Evolutionary conservation across 1,140 invertebrate species (phyloP), one percentile per base, ranked within the genome.

Genomic region (Galendromus occidentalis): DNA sequence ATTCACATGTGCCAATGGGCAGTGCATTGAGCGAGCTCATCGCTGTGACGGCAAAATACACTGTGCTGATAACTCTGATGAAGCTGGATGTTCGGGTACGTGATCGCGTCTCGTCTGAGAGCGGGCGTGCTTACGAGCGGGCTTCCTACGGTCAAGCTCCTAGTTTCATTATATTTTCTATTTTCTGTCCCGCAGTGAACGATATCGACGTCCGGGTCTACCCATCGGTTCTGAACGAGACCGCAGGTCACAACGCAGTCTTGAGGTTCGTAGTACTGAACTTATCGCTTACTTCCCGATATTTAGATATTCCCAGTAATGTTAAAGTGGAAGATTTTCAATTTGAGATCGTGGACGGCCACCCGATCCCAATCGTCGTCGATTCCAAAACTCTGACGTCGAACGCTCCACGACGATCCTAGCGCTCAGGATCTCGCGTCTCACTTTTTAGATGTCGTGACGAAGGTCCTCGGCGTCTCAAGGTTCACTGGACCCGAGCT

Each of bases 61-160:
- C 80, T 93, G 90, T 80, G 81, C 81, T 75, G 88, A 92, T 79
- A 85, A 86, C 80, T 88, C 86, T 69, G 90, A 93, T 78, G 89
- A 93, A 80, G 84, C 86, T 75, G 84, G 86, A 77, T 91, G 88
- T 81, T 71, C 67, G 51, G 51, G 68, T 65, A 66, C 66, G 51
- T 33, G 25, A 6, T 22, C n/a, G 14, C 22, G 51, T 14, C 12
- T 29, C 12, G 28, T 29, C 45, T 22, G 28, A 47, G 7, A 47
- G 28, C 45, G 33, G 25, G 14, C 51, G 14, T 22, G 22, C 45
- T 28, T 47, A 14, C 45, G 45, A 47, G 42, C 44, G 59, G 20
- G 6, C 22, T 67, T 7, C 1, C 1, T 18, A 18, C 14, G 2
- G 64, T 2, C 33, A 12, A 44, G 39, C 42, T 67, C 2, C 20